A percentile compares a stretch with the other conserved stretches of the same genome.
Evolutionary conservation across 2,888 invertebrate genomes (phyloP).

Genomic region (Leptopilina syphax): DNA sequence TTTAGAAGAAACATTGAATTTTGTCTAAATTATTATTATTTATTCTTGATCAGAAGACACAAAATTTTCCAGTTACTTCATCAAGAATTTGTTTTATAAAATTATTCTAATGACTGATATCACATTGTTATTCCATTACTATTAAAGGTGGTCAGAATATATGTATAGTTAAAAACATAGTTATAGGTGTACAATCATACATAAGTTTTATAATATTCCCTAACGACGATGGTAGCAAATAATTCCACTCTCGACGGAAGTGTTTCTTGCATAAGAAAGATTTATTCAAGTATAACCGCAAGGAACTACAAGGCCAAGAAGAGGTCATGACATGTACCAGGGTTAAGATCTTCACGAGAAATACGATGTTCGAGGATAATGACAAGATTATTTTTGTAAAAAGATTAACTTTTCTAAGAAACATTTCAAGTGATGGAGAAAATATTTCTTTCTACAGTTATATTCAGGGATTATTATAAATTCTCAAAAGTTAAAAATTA

Average conservation of each 20-base stretch:
- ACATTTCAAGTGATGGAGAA: too few species aligned
- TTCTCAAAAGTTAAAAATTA: too few species aligned
- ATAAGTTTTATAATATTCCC: not conserved
- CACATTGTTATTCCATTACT: too few species aligned
- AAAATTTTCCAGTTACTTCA: too few species aligned
- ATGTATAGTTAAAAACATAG: too few species aligned
- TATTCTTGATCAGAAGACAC: not conserved
- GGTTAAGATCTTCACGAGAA: not conserved
- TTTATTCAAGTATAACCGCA: constrained; percentile 16
- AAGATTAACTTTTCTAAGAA: not conserved
- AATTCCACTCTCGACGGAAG: not conserved
- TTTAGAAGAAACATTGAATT: too few species aligned
- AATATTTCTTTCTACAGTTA: too few species aligned
- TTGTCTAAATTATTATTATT: not conserved
- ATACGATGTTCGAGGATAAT: constrained; percentile 1
- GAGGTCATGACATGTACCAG: constrained; percentile 6
- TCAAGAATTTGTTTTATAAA: too few species aligned
- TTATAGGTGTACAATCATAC: too few species aligned
- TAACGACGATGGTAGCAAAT: not conserved
- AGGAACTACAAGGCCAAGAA: constrained; percentile 4
- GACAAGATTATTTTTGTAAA: constrained; percentile 3
- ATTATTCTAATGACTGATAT: too few species aligned
- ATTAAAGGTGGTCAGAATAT: too few species aligned
- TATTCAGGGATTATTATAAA: too few species aligned
- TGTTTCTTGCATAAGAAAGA: constrained; percentile 23